phyloP scores from a whole-genome alignment of 2,888 invertebrate species.

The Sphecodes monilicornis region DNA sequence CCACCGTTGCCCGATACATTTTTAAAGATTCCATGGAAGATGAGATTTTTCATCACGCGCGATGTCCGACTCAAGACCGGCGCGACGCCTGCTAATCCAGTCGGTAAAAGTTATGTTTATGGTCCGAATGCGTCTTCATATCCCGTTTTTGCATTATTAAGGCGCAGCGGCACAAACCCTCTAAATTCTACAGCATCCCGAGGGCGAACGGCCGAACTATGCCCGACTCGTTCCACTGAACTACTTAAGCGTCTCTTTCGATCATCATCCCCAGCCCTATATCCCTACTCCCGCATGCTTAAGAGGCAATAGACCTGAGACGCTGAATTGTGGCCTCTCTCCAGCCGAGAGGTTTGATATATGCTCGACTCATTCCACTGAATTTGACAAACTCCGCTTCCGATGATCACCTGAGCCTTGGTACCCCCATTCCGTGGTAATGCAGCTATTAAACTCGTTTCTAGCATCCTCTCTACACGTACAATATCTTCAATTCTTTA shows the following conservation, averaged over 20 bases:
- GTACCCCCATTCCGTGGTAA: background rate
- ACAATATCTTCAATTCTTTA: background rate
- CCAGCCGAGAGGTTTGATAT: background rate
- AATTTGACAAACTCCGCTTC: background rate
- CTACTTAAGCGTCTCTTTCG: slow-evolving; percentile 8
- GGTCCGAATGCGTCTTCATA: background rate
- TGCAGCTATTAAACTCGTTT: background rate
- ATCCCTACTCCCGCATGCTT: background rate
- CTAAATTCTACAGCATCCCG: background rate
- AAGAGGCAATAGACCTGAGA: background rate
- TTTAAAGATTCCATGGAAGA: background rate
- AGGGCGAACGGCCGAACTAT: background rate
- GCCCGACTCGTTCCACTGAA: background rate
- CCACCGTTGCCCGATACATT: background rate
- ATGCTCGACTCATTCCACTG: background rate
- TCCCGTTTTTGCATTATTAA: background rate
- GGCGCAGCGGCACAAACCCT: background rate
- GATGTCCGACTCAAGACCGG: background rate
- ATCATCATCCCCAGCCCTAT: background rate
- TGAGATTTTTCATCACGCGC: background rate
- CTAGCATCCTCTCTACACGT: background rate
- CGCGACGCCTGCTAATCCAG: background rate
- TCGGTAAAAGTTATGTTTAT: background rate
- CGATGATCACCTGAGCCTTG: background rate
- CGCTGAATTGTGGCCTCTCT: slow-evolving; percentile 2